Base-by-base conservation (phyloP, 2,797 vertebrate genomes). In the Cossypha caffra region DNA sequence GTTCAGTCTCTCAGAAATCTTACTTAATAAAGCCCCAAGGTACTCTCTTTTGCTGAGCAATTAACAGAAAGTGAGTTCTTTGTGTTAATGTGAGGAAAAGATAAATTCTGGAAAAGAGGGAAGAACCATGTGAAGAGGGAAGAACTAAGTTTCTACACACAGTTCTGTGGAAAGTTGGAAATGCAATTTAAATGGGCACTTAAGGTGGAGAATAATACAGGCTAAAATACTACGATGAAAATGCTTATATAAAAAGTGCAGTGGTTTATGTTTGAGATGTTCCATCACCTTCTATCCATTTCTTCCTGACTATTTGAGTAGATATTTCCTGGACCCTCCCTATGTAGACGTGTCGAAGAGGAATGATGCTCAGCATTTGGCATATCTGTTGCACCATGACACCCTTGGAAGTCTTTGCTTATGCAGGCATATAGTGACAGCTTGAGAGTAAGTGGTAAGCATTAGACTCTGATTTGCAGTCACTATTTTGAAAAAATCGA, bases 1-100 rank as follows among this genome's bases (percentile, higher is more conserved):
- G 94, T 92, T 98, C 96, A 96, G 68, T 82, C 94, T 95, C 93
- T 97, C 72, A 92, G 96, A 97, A 97, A 95, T 96, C 90, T 96
- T 96, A 95, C 97, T 97, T 97, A 97, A 97, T 97, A 97, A 95
- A 79, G 90, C 93, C 91, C 95, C 1, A 1, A 78, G 95, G 95
- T 42, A 4, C 79, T 88, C 84, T 73, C 29, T 96, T 95, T 94
- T 88, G 91, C 87, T 84, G 69, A 88, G 52, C 89, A 93, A 94
- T 97, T 97, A 97, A 74, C 55, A 94, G 79, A 94, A 91, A 86
- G 74, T 67, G 76, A 94, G 67, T 54, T 92, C 88, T 86, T 88
- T 83, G 14, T 93, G 66, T 90, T 93, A 75, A 94, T 93, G 80
- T 63, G 33, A 79, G 82, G 74, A 93, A 86, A 94, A 86, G 20